phyloP scores from a whole-genome alignment of 2,113 vertebrate genomes.

The Lathamus discolor region DNA sequence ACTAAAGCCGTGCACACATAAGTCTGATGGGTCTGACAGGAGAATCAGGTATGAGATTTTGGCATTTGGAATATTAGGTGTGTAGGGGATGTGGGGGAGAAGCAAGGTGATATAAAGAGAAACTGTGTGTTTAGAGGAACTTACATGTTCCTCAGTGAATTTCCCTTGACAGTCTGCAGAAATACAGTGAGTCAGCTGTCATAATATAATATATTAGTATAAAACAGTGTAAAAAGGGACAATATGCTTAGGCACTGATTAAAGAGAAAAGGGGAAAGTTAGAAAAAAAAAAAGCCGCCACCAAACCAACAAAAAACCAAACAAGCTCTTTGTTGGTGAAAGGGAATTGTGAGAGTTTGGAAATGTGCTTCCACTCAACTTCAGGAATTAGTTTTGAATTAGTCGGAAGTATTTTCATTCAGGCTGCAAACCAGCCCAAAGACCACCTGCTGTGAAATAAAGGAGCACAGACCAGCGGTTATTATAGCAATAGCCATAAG shows the following conservation, averaged over 20 bases:
- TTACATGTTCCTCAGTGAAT: slow-evolving; percentile 42
- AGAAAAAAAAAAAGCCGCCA: neutral
- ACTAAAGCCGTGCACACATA: neutral
- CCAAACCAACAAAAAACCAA: neutral
- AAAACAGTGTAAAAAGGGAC: slow-evolving; percentile 67
- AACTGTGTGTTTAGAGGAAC: slow-evolving; percentile 17
- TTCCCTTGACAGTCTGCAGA: slow-evolving; percentile 58
- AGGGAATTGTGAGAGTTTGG: slow-evolving; percentile 56
- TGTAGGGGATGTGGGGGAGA: neutral
- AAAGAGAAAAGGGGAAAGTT: slow-evolving; percentile 27
- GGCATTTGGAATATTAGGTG: neutral
- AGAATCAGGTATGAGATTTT: neutral
- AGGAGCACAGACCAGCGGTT: slow-evolving; percentile 69
- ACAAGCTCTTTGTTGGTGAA: slow-evolving; percentile 43
- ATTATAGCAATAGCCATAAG: slow-evolving; percentile 80
- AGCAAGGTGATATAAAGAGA: slow-evolving; percentile 7
- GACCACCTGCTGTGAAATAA: slow-evolving; percentile 79
- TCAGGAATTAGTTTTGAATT: slow-evolving; percentile 74
- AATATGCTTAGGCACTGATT: slow-evolving; percentile 57
- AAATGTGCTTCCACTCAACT: slow-evolving; percentile 61
- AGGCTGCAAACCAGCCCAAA: slow-evolving; percentile 61
- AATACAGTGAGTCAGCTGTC: slow-evolving; percentile 67
- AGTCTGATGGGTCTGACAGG: neutral
- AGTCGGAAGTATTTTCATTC: slow-evolving; percentile 66
- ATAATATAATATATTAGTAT: slow-evolving; percentile 61